Evolutionary conservation across 2,797 vertebrate genomes (phyloP).

Genomic region (Heteromormyrus szaboi): DNA sequence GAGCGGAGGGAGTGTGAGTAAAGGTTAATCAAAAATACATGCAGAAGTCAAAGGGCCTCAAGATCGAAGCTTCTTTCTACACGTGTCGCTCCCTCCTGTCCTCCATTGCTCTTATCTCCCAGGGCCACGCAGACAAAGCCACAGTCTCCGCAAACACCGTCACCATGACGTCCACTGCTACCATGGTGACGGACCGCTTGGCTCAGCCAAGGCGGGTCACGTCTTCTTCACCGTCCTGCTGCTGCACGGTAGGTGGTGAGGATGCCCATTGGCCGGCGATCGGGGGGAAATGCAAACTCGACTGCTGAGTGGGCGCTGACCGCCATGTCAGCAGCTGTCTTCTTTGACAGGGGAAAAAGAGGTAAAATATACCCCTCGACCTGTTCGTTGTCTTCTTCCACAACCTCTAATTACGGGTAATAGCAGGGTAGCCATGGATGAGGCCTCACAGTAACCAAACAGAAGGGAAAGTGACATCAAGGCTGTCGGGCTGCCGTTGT

Average conservation of each 20-base stretch:
- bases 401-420: conserved; percentile 6
- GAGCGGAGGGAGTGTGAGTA: not conserved
- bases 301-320: not conserved
- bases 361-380: not conserved
- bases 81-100: not conserved
- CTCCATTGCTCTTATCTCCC: not conserved
- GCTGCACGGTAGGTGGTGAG: not conserved
- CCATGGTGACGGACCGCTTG: not conserved
- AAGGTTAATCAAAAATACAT: not conserved
- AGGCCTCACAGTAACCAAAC: not conserved
- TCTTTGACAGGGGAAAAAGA: not conserved
- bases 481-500: not conserved
- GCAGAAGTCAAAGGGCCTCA: not conserved
- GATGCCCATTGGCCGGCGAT: not conserved
- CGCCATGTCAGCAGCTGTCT: not conserved
- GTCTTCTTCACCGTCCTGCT: not conserved
- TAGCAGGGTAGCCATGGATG: not conserved
- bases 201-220: not conserved
- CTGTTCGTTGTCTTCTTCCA: not conserved
- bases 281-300: not conserved
- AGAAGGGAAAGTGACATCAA: not conserved
- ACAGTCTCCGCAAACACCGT: not conserved
- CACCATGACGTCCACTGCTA: not conserved
- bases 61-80: not conserved
- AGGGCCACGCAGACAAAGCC: not conserved